A percentile compares a stretch with the other conserved stretches of the same genome.
These are phyloP conservation scores for Phoxinus phoxinus DNA, from an alignment of 2,113 vertebrate species.

Conservation along the genomic window DNA sequence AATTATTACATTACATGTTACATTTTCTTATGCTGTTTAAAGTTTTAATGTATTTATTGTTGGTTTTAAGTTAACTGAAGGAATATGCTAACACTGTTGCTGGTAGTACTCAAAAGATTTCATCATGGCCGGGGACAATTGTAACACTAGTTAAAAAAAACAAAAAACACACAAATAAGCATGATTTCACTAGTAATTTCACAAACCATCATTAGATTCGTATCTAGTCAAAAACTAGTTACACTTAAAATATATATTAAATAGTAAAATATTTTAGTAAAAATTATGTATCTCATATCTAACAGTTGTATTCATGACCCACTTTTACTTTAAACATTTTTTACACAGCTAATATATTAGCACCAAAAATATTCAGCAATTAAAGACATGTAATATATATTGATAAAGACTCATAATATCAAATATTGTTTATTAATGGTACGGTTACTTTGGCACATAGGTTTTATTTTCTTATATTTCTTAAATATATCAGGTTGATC, in stretches of 20 bases:
- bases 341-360: neutral
- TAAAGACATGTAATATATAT: neutral
- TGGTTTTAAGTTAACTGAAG: neutral
- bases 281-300: neutral
- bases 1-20: neutral
- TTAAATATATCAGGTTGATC: neutral
- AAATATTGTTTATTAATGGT: neutral
- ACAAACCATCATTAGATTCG: neutral
- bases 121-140: neutral
- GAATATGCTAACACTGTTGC: constrained; percentile 13
- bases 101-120: neutral
- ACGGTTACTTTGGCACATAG: neutral
- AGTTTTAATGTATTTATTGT: neutral
- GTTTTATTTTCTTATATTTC: neutral
- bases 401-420: no score
- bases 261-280: neutral
- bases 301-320: neutral
- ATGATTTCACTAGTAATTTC: no score
- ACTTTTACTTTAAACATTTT: neutral
- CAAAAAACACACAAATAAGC: no score
- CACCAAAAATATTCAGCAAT: neutral
- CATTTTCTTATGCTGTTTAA: neutral
- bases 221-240: neutral
- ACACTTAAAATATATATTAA: neutral
- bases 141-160: constrained; percentile 7